Evolutionary conservation across 1,140 invertebrate genomes (phyloP).

Genomic region (Achroia grisella): DNA sequence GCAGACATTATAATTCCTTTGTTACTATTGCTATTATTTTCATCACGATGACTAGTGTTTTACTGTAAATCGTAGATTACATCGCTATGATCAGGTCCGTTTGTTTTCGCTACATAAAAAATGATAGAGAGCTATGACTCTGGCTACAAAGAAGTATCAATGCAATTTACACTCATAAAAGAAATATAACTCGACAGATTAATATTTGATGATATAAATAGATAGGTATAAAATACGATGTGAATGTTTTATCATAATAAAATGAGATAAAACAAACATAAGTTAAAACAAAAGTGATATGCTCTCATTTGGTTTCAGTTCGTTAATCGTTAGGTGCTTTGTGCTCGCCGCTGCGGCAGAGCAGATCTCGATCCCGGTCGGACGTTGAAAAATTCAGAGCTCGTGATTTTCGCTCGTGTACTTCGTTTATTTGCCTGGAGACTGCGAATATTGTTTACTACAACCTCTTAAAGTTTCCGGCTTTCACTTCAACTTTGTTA

Average conservation of each 20-base stretch:
- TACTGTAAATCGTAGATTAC: conserved; percentile 23
- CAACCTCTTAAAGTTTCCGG: conserved; percentile 23
- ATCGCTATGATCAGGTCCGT: neutral
- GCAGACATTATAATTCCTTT: conserved; percentile 63
- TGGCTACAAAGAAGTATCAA: no score
- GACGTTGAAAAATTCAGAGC: conserved; percentile 66
- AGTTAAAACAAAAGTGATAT: conserved; percentile 42
- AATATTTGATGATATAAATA: no score
- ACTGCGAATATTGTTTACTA: conserved; percentile 57
- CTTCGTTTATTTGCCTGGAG: conserved; percentile 53
- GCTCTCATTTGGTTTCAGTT: conserved; percentile 53
- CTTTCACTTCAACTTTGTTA: conserved; percentile 21
- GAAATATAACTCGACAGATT: no score
- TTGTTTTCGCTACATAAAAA: no score
- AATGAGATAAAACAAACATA: conserved; percentile 8
- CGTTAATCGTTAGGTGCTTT: conserved; percentile 54
- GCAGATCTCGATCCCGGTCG: conserved; percentile 41
- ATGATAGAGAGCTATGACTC: neutral
- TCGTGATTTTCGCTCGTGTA: conserved; percentile 67
- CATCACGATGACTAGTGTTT: conserved; percentile 40
- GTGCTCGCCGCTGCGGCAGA: conserved; percentile 40
- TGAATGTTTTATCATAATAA: conserved; percentile 5
- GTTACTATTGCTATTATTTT: conserved; percentile 55
- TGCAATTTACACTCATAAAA: no score
- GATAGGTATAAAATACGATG: no score